These are phyloP conservation scores for Euzetes globulus DNA, from an alignment of 2,888 invertebrate species.

Conservation along the genomic window DNA sequence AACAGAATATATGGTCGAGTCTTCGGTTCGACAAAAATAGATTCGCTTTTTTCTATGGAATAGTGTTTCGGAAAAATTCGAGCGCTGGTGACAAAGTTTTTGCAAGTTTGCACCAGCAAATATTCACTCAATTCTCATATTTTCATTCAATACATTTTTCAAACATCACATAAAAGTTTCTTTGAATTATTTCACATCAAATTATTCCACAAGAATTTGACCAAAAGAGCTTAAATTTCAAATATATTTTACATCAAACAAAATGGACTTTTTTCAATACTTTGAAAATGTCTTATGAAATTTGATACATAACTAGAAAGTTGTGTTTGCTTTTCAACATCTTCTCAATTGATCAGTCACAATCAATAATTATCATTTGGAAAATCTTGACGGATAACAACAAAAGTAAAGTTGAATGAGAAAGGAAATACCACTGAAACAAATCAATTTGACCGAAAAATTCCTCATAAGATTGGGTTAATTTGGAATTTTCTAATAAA, in stretches of 20 bases:
- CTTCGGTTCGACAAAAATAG: neutral
- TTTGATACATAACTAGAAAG: neutral
- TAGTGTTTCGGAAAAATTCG: too few species aligned
- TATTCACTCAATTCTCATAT: neutral
- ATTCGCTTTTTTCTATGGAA: neutral
- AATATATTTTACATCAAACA: too few species aligned
- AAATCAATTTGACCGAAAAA: neutral
- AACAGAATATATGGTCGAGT: neutral
- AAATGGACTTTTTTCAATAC: too few species aligned
- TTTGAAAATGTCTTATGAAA: too few species aligned
- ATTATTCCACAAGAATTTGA: too few species aligned
- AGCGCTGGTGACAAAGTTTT: too few species aligned
- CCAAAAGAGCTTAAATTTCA: neutral
- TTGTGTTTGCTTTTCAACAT: neutral
- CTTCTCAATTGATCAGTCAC: too few species aligned
- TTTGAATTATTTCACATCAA: too few species aligned
- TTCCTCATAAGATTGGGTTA: neutral
- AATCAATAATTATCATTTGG: too few species aligned
- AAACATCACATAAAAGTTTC: neutral
- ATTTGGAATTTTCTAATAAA: neutral
- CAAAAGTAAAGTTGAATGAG: too few species aligned
- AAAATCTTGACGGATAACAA: too few species aligned
- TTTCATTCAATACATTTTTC: neutral
- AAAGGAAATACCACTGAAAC: neutral
- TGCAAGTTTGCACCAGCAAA: too few species aligned